Evolutionary conservation across 1,140 invertebrate genomes (phyloP).

Genomic region (Plectrocnemia conspersa): DNA sequence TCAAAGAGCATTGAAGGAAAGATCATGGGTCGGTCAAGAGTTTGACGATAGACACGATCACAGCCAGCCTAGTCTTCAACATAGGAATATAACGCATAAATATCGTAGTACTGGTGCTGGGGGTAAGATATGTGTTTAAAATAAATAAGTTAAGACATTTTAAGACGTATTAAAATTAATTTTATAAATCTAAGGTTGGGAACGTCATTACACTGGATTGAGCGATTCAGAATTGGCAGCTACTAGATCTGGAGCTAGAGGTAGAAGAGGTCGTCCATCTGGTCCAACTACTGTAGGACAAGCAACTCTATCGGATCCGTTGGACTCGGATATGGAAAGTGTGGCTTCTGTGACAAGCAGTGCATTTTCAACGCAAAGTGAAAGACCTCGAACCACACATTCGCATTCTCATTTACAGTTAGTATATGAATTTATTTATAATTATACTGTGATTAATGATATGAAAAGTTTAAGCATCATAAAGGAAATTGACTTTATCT

Average conservation of each 20-base stretch:
- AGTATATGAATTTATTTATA: slow-evolving; percentile 14
- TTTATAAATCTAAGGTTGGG: slow-evolving; percentile 63
- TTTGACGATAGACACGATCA: slow-evolving; percentile 26
- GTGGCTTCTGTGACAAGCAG: slow-evolving; percentile 81
- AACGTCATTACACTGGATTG: slow-evolving; percentile 71
- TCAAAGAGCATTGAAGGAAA: slow-evolving; percentile 69
- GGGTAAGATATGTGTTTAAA: slow-evolving; percentile 37
- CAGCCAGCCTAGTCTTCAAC: slow-evolving; percentile 41
- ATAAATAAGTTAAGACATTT: background rate
- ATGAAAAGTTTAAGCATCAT: background rate
- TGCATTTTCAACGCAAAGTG: slow-evolving; percentile 88
- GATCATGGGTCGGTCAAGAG: slow-evolving; percentile 54
- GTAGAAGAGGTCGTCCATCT: slow-evolving; percentile 29
- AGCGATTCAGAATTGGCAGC: slow-evolving; percentile 76
- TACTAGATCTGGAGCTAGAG: slow-evolving; percentile 47
- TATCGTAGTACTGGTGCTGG: slow-evolving; percentile 65
- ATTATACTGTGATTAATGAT: background rate
- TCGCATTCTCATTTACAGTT: slow-evolving; percentile 32
- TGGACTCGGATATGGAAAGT: slow-evolving; percentile 85
- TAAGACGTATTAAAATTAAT: slow-evolving; percentile 3
- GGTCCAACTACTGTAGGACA: slow-evolving; percentile 39
- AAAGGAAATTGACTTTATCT: background rate
- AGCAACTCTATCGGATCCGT: slow-evolving; percentile 60
- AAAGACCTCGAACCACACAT: slow-evolving; percentile 71
- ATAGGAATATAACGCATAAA: slow-evolving; percentile 56